phyloP scores from a whole-genome alignment of 2,888 invertebrate species.

The Mechanitis messenoides region DNA sequence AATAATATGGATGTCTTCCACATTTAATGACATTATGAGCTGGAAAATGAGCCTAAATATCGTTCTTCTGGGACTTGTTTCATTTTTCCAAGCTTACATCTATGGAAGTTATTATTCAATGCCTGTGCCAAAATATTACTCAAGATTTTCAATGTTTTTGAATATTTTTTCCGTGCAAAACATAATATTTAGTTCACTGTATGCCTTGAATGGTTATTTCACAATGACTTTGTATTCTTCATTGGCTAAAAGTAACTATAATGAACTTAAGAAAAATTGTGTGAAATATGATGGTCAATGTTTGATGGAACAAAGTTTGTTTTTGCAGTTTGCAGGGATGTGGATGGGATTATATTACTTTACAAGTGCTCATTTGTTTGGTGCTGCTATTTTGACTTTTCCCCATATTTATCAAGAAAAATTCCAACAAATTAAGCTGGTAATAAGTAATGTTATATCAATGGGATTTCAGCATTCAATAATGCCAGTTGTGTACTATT shows the following conservation, averaged over 20 bases:
- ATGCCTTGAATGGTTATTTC: conserved; percentile 80
- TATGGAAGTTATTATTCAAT: conserved; percentile 82
- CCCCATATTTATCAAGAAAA: conserved; percentile 84
- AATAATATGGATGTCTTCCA: conserved; percentile 78
- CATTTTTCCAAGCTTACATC: conserved; percentile 83
- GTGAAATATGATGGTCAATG: conserved; percentile 70
- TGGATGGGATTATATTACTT: conserved; percentile 80
- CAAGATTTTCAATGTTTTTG: conserved; percentile 80
- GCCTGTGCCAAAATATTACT: conserved; percentile 77
- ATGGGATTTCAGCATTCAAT: conserved; percentile 77
- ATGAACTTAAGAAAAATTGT: conserved; percentile 69
- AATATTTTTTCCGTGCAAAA: conserved; percentile 79
- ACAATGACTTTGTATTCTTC: conserved; percentile 83
- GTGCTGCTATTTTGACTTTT: conserved; percentile 77
- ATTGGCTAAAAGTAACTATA: conserved; percentile 77
- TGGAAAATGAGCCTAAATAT: conserved; percentile 81
- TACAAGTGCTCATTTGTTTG: conserved; percentile 73
- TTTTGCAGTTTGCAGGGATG: conserved; percentile 80
- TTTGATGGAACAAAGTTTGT: conserved; percentile 81
- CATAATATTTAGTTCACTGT: conserved; percentile 71
- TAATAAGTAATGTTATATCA: conserved; percentile 74
- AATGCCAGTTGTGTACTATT: conserved; percentile 79
- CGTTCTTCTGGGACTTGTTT: conserved; percentile 78
- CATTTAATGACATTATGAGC: conserved; percentile 76
- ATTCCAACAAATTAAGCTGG: conserved; percentile 79